Evolutionary conservation across 2,797 vertebrate species (phyloP).

Genomic region (Falco novaeseelandiae): DNA sequence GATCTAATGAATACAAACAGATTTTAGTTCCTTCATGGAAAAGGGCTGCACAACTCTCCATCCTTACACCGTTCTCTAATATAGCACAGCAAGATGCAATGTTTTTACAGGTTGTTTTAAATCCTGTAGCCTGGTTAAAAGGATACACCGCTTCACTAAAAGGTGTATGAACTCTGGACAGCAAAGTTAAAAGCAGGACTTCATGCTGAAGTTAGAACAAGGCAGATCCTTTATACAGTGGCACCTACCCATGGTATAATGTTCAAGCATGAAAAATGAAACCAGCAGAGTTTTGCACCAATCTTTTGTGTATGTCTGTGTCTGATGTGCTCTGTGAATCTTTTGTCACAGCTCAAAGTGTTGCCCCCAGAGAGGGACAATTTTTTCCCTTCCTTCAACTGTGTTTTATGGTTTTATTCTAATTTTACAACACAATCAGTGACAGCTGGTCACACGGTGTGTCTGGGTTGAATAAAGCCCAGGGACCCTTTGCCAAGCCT

Average conservation of each 20-base stretch:
- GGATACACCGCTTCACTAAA: neutral
- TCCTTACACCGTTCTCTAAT: neutral
- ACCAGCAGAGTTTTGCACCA: neutral
- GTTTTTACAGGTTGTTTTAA: neutral
- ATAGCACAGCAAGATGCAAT: neutral
- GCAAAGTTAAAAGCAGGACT: neutral
- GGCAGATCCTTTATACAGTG: neutral
- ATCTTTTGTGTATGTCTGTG: neutral
- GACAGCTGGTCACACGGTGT: constrained; percentile 59
- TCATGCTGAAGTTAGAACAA: neutral
- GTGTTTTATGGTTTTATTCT: constrained; percentile 53
- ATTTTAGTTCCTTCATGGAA: neutral
- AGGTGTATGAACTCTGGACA: neutral
- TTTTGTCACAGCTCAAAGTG: constrained; percentile 24
- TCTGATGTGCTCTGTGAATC: neutral
- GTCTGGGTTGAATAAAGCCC: constrained; percentile 62
- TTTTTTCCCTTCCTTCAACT: neutral
- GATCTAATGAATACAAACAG: neutral
- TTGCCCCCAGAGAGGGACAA: neutral
- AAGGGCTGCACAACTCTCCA: neutral
- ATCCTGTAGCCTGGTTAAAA: neutral
- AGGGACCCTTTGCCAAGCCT: constrained; percentile 48
- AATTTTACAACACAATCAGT: constrained; percentile 49
- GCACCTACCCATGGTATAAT: neutral
- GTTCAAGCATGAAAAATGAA: constrained; percentile 4